Percentiles rank a stretch among this genome's conserved stretches.
These are phyloP conservation scores for Crotalus tigris DNA, from an alignment of 2,113 vertebrate species.

Conservation along the genomic window DNA sequence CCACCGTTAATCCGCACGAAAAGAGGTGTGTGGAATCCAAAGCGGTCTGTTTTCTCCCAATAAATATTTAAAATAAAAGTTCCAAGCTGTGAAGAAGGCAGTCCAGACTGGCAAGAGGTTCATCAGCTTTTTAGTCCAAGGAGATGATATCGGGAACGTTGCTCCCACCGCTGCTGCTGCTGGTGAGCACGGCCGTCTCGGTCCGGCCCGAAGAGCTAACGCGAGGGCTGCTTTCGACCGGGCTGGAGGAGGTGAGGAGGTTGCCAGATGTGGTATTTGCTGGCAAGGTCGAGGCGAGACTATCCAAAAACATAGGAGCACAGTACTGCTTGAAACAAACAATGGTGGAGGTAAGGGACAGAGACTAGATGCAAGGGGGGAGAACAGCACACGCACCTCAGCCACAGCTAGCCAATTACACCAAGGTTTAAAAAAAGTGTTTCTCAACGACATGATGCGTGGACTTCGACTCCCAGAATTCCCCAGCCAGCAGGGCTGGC, in stretches of 20 bases:
- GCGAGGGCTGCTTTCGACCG: conserved; percentile 69
- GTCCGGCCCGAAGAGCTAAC: conserved; percentile 75
- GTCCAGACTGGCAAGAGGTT: conserved; percentile 34
- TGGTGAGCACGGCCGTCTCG: conserved; percentile 78
- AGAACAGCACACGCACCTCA: conserved; percentile 33
- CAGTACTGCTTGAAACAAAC: conserved; percentile 92
- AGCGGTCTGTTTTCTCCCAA: conserved; percentile 35
- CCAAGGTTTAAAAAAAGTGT: too few relatives aligned
- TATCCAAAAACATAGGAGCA: conserved; percentile 95
- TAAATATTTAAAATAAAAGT: conserved; percentile 67
- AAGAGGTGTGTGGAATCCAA: conserved; percentile 53
- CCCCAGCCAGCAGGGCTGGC: too few relatives aligned
- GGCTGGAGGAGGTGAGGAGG: conserved; percentile 78
- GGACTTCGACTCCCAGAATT: neutral
- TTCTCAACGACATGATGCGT: neutral
- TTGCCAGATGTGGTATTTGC: conserved; percentile 78
- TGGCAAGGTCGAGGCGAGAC: conserved; percentile 85
- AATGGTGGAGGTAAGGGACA: conserved; percentile 70
- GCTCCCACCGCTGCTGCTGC: conserved; percentile 61
- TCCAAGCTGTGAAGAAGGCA: conserved; percentile 31
- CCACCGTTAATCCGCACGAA: conserved; percentile 31
- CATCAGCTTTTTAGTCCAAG: conserved; percentile 75
- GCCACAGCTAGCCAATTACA: neutral
- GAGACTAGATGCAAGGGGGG: conserved; percentile 59
- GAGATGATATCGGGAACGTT: conserved; percentile 88